Evolutionary conservation across 1,140 invertebrate genomes (phyloP), one percentile per base, ranked within the genome.

Genomic region (Heterodera carotae): DNA sequence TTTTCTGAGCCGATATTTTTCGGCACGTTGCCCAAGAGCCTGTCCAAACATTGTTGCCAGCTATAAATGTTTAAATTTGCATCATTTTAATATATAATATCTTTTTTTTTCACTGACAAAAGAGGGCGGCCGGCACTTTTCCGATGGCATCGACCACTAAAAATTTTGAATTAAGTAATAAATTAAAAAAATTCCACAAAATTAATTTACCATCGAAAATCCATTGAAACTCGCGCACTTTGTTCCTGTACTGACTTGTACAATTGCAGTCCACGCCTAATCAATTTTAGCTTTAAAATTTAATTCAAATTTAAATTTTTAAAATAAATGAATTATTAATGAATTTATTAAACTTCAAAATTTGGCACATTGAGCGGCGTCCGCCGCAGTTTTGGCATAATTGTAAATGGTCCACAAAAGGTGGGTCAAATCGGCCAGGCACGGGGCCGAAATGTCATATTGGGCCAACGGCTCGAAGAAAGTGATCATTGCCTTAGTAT

Each of bases 11-110:
- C 27, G 82, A 76, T 69, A 87, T 82, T 64, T 87, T 87, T 12
- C 86, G 56, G 56, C 85, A 87, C 18, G 86, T 87, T 18, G 75
- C 64, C 85, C 85, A 87, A 33, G 86, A 88, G 43, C 85, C 85
- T 18, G 86, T 81, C 85, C 85, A 87, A 56, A 86, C 68, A 75
- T 86, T 86, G 72, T 86, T 86, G 15, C 81, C 81, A 18, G 71
- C 71, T 74, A 12, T 0, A 34, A 39, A 27, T 67, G 18, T 0
- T 34, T 71, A 29, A 31, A 29, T 53, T 74, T 12, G 27, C 25
- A 62, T 3, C n/a, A 29, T 73, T 66, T 62, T 2, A 4, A 8
- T 25, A 39, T 6, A 10, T 48, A 22, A 7, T 56, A 29, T 15
- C 29, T 82, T 33, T 77, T 64, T 82, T 59, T 15, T 76, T 82